A percentile compares a stretch with the other conserved stretches of the same genome.
phyloP scores from a whole-genome alignment of 2,113 vertebrate species.

The Cynoglossus semilaevis region DNA sequence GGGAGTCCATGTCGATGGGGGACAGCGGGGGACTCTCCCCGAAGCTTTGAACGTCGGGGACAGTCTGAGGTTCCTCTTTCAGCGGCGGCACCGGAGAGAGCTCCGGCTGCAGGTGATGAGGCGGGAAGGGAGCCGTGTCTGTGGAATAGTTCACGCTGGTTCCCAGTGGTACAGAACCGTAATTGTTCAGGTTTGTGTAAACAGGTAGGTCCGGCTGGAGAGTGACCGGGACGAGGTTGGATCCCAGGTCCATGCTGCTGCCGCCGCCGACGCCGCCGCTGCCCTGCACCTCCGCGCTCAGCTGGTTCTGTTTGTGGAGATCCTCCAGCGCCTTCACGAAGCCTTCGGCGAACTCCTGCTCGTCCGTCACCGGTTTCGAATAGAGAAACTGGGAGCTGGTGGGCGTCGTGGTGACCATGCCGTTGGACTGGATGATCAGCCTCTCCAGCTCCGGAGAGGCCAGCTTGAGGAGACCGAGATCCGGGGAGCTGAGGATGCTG shows the following conservation, averaged over 20 bases:
- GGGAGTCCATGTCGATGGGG: constrained; percentile 92
- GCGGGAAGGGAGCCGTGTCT: constrained; percentile 79
- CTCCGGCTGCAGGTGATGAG: constrained; percentile 67
- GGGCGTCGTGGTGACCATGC: constrained; percentile 88
- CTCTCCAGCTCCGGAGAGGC: constrained; percentile 91
- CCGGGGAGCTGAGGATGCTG: constrained; percentile 80
- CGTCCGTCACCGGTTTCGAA: constrained; percentile 85
- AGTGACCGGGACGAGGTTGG: constrained; percentile 61
- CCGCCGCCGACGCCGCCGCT: constrained; percentile 5
- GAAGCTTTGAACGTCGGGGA: constrained; percentile 91
- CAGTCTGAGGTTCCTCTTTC: constrained; percentile 94
- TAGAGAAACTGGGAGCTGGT: constrained; percentile 85
- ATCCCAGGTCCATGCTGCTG: constrained; percentile 55
- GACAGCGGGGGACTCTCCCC: constrained; percentile 90
- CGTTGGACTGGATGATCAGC: constrained; percentile 93
- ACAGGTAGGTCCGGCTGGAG: constrained; percentile 80
- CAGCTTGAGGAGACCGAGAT: constrained; percentile 88
- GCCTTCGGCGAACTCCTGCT: constrained; percentile 95
- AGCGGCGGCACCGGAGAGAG: constrained; percentile 70
- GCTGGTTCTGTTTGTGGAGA: constrained; percentile 92
- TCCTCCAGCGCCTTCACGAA: constrained; percentile 96
- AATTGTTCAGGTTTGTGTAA: constrained; percentile 80
- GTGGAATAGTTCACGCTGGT: constrained; percentile 81
- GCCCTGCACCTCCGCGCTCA: constrained; percentile 62
- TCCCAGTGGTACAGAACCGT: constrained; percentile 68